Evolutionary conservation across 2,888 invertebrate genomes (phyloP).

Genomic region (Sinopyrophorus schimmeli): DNA sequence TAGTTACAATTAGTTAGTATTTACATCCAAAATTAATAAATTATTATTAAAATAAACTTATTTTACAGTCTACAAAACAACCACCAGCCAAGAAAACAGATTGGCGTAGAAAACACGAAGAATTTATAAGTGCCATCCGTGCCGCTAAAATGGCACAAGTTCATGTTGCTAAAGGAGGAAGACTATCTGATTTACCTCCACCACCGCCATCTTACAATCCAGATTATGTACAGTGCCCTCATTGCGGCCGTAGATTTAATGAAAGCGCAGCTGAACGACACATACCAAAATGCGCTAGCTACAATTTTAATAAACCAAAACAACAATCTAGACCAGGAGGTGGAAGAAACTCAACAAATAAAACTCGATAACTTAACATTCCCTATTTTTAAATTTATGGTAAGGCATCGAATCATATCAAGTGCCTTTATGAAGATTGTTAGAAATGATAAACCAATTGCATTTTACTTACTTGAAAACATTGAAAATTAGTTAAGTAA

Average conservation of each 20-base stretch:
- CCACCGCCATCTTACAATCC: conserved; percentile 88
- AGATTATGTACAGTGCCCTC: conserved; percentile 88
- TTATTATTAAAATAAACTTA: not conserved
- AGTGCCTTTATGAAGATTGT: too few relatives aligned
- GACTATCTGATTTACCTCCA: conserved; percentile 84
- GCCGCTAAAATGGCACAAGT: conserved; percentile 85
- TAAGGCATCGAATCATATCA: too few relatives aligned
- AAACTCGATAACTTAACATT: conserved; percentile 4
- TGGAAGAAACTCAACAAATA: conserved; percentile 7
- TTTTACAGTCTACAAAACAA: conserved; percentile 10
- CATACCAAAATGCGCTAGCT: conserved; percentile 88
- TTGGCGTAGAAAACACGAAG: conserved; percentile 93
- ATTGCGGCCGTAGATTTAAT: conserved; percentile 85
- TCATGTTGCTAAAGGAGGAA: conserved; percentile 81
- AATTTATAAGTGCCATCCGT: conserved; percentile 88
- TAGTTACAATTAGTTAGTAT: too few relatives aligned
- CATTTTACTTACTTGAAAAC: too few relatives aligned
- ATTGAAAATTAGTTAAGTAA: too few relatives aligned
- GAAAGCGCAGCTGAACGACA: conserved; percentile 83
- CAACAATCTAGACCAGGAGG: conserved; percentile 32
- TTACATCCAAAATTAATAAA: too few relatives aligned
- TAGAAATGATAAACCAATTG: too few relatives aligned
- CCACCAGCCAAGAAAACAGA: conserved; percentile 51
- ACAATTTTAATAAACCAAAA: conserved; percentile 78
- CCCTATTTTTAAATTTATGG: too few relatives aligned